Base-by-base conservation (phyloP, 2,113 vertebrate genomes). In the Amblyopsis rosae region DNA sequence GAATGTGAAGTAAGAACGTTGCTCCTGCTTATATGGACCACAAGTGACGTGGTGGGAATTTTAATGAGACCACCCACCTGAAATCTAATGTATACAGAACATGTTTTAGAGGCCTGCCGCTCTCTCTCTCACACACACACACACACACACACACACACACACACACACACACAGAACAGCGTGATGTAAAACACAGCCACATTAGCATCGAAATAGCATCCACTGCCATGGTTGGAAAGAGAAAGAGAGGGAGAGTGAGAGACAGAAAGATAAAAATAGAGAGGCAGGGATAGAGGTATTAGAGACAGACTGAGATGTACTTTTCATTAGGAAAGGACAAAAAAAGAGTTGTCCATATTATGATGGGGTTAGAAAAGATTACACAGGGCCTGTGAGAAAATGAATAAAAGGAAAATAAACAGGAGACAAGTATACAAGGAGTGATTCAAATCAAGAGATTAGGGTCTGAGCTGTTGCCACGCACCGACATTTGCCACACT, bases 361-460 rank as follows among this genome's bases (percentile, higher is more conserved):
- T 41, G 6, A 41, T 8, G 7, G 35, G 35, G 35, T 6, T 33
- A n/a, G 47, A 11, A 49, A 47, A 65, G 59, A 33, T 45, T 32
- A 75, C 62, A 67, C 69, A 78, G 68, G 65, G 8, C 12, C n/a
- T 55, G 41, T 32, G 69, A 61, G 62, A 59, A 19, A 19, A 19
- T 1, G 19, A 19, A 19, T 19, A 19, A 19, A 59, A 70, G 50
- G 63, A 48, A 61, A 69, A 65, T n/a, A 59, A 19, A 53, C 67
- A 75, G 47, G 67, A 77, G 72, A 58, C 53, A 26, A 26, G 26
- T 26, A 26, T 26, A 26, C 26, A 76, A 81, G 76, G 32, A 76
- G 74, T 79, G 79, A 85, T 86, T 84, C 80, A 82, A 87, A 80
- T 32, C 56, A 72, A 81, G 72, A 87, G 77, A 85, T 89, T 80